Percentiles rank a stretch among this genome's conserved stretches.
phyloP scores from a whole-genome alignment of 2,888 invertebrate genomes.

The Aethes cnicana region DNA sequence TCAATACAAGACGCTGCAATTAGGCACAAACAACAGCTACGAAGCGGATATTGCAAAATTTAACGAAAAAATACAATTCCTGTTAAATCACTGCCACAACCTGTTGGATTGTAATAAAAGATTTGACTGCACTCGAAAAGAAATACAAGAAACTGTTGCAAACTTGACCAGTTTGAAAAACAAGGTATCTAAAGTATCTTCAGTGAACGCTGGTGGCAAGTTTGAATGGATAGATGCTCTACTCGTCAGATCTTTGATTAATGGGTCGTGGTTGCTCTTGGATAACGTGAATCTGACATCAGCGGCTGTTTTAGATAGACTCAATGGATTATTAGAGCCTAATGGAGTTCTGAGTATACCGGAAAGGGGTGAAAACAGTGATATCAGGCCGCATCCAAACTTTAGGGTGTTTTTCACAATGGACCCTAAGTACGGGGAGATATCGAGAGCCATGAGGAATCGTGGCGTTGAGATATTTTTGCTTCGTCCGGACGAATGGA shows the following conservation, averaged over 20 bases:
- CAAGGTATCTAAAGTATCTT: constrained; percentile 78
- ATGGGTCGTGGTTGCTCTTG: constrained; percentile 92
- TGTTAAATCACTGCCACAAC: constrained; percentile 53
- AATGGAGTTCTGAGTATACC: constrained; percentile 94
- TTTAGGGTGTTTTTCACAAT: constrained; percentile 97
- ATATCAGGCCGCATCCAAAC: constrained; percentile 92
- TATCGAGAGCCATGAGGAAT: constrained; percentile 99
- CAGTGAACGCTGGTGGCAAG: constrained; percentile 91
- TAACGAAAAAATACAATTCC: constrained; percentile 55
- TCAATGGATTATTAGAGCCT: constrained; percentile 97
- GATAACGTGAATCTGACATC: constrained; percentile 98
- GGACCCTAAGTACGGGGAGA: constrained; percentile 97
- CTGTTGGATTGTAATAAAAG: constrained; percentile 43
- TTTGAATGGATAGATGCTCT: constrained; percentile 97
- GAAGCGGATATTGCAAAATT: constrained; percentile 51
- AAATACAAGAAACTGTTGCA: constrained; percentile 50
- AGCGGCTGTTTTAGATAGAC: constrained; percentile 96
- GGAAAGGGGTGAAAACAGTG: constrained; percentile 93
- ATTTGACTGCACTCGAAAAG: constrained; percentile 35
- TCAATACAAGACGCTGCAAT: constrained; percentile 54
- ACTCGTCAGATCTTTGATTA: constrained; percentile 90
- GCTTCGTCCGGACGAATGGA: constrained; percentile 58
- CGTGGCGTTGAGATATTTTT: constrained; percentile 94
- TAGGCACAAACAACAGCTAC: constrained; percentile 37
- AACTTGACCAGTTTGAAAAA: constrained; percentile 62